These are phyloP conservation scores for Ectobius pallidus DNA, from an alignment of 2,888 invertebrate genomes.

Conservation along the genomic window DNA sequence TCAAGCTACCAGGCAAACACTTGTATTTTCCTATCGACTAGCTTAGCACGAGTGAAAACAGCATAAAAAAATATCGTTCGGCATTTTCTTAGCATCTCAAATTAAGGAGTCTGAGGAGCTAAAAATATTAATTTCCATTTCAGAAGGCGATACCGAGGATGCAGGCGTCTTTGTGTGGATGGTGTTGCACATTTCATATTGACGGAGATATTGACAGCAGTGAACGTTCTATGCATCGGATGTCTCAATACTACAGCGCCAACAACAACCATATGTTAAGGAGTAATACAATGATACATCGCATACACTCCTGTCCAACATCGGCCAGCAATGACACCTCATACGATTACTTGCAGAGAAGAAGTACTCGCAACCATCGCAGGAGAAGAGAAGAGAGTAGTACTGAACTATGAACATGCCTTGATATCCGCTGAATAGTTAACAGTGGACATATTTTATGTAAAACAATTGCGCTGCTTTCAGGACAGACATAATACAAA, in stretches of 20 bases:
- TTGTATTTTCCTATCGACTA: too few species aligned
- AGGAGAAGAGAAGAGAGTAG: slow-evolving; percentile 8
- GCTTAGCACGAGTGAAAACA: too few species aligned
- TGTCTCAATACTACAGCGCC: slow-evolving; percentile 37
- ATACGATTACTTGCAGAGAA: slow-evolving; percentile 18
- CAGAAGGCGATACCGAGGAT: slow-evolving; percentile 37
- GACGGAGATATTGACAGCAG: slow-evolving; percentile 32
- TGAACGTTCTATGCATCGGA: slow-evolving; percentile 24
- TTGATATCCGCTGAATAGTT: too few species aligned
- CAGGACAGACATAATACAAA: too few species aligned
- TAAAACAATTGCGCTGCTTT: too few species aligned
- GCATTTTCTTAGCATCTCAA: too few species aligned
- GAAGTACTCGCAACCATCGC: slow-evolving; percentile 29
- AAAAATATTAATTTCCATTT: too few species aligned
- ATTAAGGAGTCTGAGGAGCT: too few species aligned
- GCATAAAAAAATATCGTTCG: too few species aligned
- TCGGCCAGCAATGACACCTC: slow-evolving; percentile 32
- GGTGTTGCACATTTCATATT: slow-evolving; percentile 27
- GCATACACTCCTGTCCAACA: slow-evolving; percentile 18
- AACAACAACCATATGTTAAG: slow-evolving; percentile 8
- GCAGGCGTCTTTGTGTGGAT: slow-evolving; percentile 32
- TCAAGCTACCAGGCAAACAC: too few species aligned
- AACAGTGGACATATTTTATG: too few species aligned
- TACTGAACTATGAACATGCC: slow-evolving; percentile 30
- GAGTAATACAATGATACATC: slow-evolving; percentile 37